These are phyloP conservation scores for Fistularia commersonii DNA, from an alignment of 2,797 vertebrate species.

Conservation along the genomic window DNA sequence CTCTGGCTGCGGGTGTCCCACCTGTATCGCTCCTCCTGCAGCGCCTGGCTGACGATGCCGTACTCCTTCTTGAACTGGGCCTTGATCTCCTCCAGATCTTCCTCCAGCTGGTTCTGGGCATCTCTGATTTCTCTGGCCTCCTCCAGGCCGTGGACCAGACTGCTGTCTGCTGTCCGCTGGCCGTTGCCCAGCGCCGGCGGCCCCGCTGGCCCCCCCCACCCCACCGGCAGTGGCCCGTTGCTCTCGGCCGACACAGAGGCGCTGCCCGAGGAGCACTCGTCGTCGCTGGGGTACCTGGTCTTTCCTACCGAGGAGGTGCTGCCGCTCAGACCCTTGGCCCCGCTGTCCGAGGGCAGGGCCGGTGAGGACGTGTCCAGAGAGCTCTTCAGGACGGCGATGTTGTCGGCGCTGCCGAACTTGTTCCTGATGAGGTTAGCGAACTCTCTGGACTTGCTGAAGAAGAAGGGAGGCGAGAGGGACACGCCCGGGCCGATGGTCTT, in stretches of 20 bases:
- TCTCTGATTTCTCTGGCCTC: constrained; percentile 86
- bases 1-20: constrained; percentile 48
- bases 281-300: constrained; percentile 88
- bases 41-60: constrained; percentile 81
- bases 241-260: constrained; percentile 90
- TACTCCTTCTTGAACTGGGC: constrained; percentile 85
- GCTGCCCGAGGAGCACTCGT: constrained; percentile 87
- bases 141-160: constrained; percentile 78
- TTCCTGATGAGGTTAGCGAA: constrained; percentile 95
- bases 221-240: constrained; percentile 80
- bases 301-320: constrained; percentile 87
- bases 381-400: constrained; percentile 89
- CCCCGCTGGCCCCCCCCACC: constrained; percentile 30
- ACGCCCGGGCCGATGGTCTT: constrained; percentile 86
- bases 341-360: constrained; percentile 69
- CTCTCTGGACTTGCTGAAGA: constrained; percentile 91
- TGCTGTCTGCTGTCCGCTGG: constrained; percentile 60
- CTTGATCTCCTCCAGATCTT: constrained; percentile 86
- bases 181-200: constrained; percentile 44
- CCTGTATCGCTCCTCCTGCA: constrained; percentile 94
- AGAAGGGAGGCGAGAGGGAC: constrained; percentile 89
- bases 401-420: constrained; percentile 96
- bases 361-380: constrained; percentile 77
- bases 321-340: constrained; percentile 80
- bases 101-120: constrained; percentile 83